Evolutionary conservation across 2,113 vertebrate genomes (phyloP), one percentile per base, ranked within the genome.

Genomic region (Sebastes fasciatus): DNA sequence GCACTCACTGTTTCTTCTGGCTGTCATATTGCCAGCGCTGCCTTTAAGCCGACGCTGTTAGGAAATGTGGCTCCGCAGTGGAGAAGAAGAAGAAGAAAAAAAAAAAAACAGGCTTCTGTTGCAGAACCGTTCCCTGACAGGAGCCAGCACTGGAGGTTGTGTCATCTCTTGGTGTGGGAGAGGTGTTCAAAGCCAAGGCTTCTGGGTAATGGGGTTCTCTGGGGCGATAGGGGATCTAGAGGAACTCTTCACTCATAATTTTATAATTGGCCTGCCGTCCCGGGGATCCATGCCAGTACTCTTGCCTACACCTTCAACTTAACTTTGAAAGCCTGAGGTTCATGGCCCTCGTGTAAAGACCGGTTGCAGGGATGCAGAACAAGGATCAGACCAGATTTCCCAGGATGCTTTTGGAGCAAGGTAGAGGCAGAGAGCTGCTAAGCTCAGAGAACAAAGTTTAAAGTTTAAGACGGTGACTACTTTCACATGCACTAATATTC

Each of bases 1-100:
- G 89, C 82, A 89, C 93, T 93, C 86, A 67, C 88, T 89, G 94
- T 94, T 95, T 95, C 95, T 95, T 95, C 89, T 97, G 97, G 96
- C 97, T 99, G 98, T 95, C 98, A 94, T 81, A 82, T 87, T 91
- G 93, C 93, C 91, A 87, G 89, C 63, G 86, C 86, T 87, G 92
- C 89, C 91, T 93, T 93, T 87, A 89, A 93, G 90, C 84, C 57
- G 80, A 92, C 89, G 73, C 90, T 87, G 90, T 84, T 77, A 75
- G 90, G 91, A 92, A 91, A 85, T 74, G 87, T 58, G 82, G 89
- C 80, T 83, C 83, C n/a, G 43, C 17, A 52, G 83, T 9, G 88
- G 82, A 75, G 72, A 78, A 61, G 34, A 34, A 34, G 26, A 34
- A 34, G 34, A 63, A 51, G 40, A 76, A 55, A 49, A 62, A 58